Base-by-base conservation (phyloP, 2,113 vertebrate species). In the Glaucidium brasilianum region DNA sequence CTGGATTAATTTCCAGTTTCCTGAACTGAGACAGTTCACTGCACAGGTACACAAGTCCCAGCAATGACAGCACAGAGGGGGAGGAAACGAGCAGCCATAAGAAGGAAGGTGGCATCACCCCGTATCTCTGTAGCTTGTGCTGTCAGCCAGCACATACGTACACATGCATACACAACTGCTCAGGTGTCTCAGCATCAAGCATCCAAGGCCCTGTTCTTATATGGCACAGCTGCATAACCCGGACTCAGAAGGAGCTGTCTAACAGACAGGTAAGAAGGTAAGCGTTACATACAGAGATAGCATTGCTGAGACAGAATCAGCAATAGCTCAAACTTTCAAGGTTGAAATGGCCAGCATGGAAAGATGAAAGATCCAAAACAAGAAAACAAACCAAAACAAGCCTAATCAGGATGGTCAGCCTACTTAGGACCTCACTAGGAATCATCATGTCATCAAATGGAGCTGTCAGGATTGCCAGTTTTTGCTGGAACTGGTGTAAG, bases 71-170 rank as follows among this genome's bases (percentile, higher is more conserved):
- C 49, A 35, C 0, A 1, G 27, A 35, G 26, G 1, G 35, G 21
- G 7, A 20, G 50, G 39, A 50, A 18, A 23, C 0, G 1, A 67
- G 35, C 19, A 45, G 23, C 15, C 10, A 1, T 26, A 6, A 20
- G 35, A 27, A 58, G 49, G 49, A 69, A 32, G 29, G 20, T 20
- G 32, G 17, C 27, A 49, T 58, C 35, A 39, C 10, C 25, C 53
- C 16, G 20, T 43, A 11, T 14, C 39, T 43, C 59, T 43, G 49
- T 30, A 58, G 29, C 35, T n/a, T 2, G 0, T 39, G 25, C 80
- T 52, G 27, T 16, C 37, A 26, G 20, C 74, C 39, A 34, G 12
- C 13, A 17, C 32, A 29, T 15, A 15, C 2, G 1, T 32, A 32
- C 19, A n/a, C 6, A 5, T 10, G 8, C 18, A 6, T 6, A 19